Conservation (phyloP, 2,888 invertebrate genomes). For the Tipula lateralis region DNA sequence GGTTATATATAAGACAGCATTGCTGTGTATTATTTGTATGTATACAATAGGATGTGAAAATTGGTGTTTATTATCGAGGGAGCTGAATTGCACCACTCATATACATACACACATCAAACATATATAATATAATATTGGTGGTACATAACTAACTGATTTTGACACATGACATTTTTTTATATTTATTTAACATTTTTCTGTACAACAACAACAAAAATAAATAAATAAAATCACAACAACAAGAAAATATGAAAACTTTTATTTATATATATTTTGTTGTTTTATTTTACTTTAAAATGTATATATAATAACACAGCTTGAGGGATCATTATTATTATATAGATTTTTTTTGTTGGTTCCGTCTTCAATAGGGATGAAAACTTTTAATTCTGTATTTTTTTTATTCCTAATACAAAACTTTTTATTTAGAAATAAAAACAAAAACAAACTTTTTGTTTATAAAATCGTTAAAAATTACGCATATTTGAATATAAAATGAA, state of each 20-base stretch:
- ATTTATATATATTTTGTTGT: background rate
- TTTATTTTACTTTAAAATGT: conserved; percentile 12
- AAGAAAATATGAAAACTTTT: background rate
- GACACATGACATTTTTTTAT: background rate
- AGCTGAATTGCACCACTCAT: background rate
- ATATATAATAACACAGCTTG: background rate
- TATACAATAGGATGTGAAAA: background rate
- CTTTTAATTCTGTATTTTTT: background rate
- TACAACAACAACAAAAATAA: background rate
- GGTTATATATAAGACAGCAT: background rate
- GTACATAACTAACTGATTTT: background rate
- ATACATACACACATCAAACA: background rate
- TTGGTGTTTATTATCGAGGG: background rate
- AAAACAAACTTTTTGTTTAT: background rate
- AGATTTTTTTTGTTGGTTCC: background rate
- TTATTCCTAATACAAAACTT: background rate
- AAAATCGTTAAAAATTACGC: conserved; percentile 24
- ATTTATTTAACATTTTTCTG: too few relatives aligned
- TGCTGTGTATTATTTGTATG: too few relatives aligned
- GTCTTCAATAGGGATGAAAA: background rate
- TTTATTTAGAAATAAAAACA: background rate
- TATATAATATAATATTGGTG: background rate
- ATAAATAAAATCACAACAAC: background rate
- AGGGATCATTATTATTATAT: background rate
- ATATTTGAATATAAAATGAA: background rate